Evolutionary conservation across 2,797 vertebrate genomes (phyloP).

Genomic region (Xyrichtys novacula): DNA sequence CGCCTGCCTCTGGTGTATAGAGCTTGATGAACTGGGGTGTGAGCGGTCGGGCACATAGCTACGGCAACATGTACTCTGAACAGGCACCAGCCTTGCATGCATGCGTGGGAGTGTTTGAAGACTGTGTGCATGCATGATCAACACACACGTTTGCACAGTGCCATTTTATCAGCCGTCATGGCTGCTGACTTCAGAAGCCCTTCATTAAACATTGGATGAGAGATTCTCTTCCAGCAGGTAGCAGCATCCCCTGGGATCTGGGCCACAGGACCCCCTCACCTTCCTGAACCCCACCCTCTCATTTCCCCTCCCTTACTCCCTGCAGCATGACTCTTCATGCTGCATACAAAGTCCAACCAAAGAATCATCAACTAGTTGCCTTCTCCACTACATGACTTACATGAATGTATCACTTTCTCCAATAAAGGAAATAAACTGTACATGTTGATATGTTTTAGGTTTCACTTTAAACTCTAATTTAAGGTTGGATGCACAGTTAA

Average conservation of each 20-base stretch:
- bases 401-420: slow-evolving; percentile 1
- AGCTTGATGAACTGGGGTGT: slow-evolving; percentile 72
- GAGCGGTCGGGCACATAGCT: slow-evolving; percentile 63
- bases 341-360: slow-evolving; percentile 42
- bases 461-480: too few species aligned
- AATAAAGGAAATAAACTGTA: background rate
- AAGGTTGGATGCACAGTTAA: too few species aligned
- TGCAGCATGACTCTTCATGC: slow-evolving; percentile 41
- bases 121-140: slow-evolving; percentile 41
- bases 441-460: slow-evolving; percentile 8
- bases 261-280: slow-evolving; percentile 22
- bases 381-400: slow-evolving; percentile 15
- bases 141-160: slow-evolving; percentile 43
- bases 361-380: slow-evolving; percentile 30
- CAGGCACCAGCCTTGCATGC: slow-evolving; percentile 67
- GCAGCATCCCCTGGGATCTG: slow-evolving; percentile 66
- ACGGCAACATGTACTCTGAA: slow-evolving; percentile 67
- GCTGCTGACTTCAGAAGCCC: slow-evolving; percentile 70
- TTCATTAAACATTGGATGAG: slow-evolving; percentile 82
- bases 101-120: slow-evolving; percentile 38
- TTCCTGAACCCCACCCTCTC: slow-evolving; percentile 14
- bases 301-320: slow-evolving; percentile 19
- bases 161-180: slow-evolving; percentile 36
- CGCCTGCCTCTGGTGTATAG: slow-evolving; percentile 76
- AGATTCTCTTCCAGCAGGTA: slow-evolving; percentile 75